A percentile compares a stretch with the other conserved stretches of the same genome.
Conservation (phyloP, 2,888 invertebrate genomes). For the Luperina nickerlii region DNA sequence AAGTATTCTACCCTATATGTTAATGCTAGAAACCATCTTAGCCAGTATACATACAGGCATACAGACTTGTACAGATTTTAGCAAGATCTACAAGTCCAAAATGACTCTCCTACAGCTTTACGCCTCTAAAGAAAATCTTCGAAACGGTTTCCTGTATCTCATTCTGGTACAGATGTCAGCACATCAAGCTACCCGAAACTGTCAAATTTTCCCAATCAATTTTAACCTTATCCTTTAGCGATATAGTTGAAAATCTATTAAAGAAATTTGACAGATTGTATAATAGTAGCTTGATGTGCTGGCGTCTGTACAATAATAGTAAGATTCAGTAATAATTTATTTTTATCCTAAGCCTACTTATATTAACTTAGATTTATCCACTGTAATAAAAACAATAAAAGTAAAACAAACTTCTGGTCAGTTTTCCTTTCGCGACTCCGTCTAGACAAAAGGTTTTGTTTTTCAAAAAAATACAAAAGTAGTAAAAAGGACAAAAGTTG, state of each 20-base stretch:
- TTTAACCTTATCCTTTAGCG: too few species aligned
- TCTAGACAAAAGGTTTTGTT: constrained; percentile 60
- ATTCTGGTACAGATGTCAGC: background rate
- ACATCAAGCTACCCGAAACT: too few species aligned
- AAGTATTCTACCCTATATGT: background rate
- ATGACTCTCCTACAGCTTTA: background rate
- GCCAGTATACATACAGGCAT: background rate
- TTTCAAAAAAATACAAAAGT: constrained; percentile 31
- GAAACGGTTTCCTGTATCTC: background rate
- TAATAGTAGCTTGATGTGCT: too few species aligned
- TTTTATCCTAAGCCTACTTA: background rate
- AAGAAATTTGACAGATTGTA: too few species aligned
- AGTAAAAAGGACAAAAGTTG: constrained; percentile 34
- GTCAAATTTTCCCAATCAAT: too few species aligned
- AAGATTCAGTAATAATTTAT: background rate
- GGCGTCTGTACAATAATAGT: background rate
- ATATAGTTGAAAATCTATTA: too few species aligned
- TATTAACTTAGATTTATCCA: background rate
- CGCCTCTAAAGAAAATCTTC: background rate
- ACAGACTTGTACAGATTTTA: too few species aligned
- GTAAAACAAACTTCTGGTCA: constrained; percentile 44
- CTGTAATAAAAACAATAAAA: constrained; percentile 17
- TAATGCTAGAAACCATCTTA: background rate
- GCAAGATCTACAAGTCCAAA: background rate
- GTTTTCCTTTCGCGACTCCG: constrained; percentile 45